A percentile compares a stretch with the other conserved stretches of the same genome.
Evolutionary conservation across 2,113 vertebrate species (phyloP).

Genomic region (Passer domesticus): DNA sequence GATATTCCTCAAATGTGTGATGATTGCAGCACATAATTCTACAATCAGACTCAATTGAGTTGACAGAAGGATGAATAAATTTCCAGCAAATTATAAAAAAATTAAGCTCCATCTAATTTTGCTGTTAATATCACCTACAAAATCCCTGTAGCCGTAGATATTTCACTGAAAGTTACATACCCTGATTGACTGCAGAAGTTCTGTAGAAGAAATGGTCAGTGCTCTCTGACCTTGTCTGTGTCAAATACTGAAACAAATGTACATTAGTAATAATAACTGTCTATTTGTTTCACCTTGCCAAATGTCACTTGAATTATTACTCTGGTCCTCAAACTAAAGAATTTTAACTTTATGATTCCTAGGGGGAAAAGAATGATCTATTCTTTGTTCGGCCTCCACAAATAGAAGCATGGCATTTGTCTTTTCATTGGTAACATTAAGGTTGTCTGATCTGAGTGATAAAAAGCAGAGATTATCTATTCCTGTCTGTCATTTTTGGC

Average conservation of each 20-base stretch:
- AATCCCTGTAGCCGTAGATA: background rate
- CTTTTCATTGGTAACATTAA: constrained; percentile 43
- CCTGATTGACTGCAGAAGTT: background rate
- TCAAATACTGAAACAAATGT: constrained; percentile 10
- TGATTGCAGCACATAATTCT: background rate
- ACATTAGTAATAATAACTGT: background rate
- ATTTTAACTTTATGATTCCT: constrained; percentile 8
- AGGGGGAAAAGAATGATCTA: background rate
- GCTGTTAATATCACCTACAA: background rate
- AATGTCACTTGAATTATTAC: constrained; percentile 25
- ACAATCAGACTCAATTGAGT: background rate
- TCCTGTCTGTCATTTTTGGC: constrained; percentile 41
- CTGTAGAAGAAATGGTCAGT: background rate
- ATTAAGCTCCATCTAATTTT: background rate
- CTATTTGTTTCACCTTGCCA: constrained; percentile 9
- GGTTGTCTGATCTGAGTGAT: constrained; percentile 52
- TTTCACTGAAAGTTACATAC: background rate
- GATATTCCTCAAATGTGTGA: background rate
- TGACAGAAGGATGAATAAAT: background rate
- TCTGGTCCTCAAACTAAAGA: background rate
- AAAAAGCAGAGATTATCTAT: constrained; percentile 59
- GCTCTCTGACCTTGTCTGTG: background rate
- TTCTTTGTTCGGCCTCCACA: background rate
- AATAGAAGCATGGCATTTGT: constrained; percentile 39
- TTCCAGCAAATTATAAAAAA: background rate